A percentile compares a stretch with the other conserved stretches of the same genome.
These are phyloP conservation scores for Chinchilla lanigera DNA, from an alignment of 2,113 vertebrate species.

Conservation along the genomic window DNA sequence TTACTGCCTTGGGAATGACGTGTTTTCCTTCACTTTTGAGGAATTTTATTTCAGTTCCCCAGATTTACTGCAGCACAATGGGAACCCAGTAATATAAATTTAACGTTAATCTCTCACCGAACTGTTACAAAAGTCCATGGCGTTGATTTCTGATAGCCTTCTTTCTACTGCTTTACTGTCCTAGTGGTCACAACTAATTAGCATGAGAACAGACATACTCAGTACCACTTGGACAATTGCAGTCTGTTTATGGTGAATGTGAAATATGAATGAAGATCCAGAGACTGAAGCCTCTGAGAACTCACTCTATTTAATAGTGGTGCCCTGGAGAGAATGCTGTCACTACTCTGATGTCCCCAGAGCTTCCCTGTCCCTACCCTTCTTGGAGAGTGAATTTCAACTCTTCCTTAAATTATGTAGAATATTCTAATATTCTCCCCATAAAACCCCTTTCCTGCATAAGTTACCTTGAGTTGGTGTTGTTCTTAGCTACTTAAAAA, in stretches of 20 bases:
- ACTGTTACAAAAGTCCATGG: background rate
- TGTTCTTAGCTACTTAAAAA: background rate
- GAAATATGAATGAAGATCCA: background rate
- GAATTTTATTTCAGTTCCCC: background rate
- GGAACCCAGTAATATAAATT: background rate
- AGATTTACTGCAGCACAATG: background rate
- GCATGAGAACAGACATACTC: background rate
- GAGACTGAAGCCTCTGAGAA: background rate
- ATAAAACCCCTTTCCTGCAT: background rate
- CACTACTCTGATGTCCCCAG: background rate
- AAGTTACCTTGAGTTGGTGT: slow-evolving; percentile 9
- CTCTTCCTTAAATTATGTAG: background rate
- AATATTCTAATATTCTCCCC: background rate
- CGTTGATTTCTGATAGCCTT: background rate
- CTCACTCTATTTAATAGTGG: background rate
- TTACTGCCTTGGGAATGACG: background rate
- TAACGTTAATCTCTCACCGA: background rate
- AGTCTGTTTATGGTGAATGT: background rate
- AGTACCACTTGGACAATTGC: background rate
- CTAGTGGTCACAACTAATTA: background rate
- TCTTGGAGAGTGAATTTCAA: background rate
- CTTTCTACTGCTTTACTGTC: background rate
- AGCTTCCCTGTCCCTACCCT: background rate
- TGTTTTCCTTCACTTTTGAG: slow-evolving; percentile 14
- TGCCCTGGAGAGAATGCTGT: background rate